A percentile compares a stretch with the other conserved stretches of the same genome.
Evolutionary conservation across 1,140 invertebrate genomes (phyloP).

Genomic region (Philotrypesis tridentata): DNA sequence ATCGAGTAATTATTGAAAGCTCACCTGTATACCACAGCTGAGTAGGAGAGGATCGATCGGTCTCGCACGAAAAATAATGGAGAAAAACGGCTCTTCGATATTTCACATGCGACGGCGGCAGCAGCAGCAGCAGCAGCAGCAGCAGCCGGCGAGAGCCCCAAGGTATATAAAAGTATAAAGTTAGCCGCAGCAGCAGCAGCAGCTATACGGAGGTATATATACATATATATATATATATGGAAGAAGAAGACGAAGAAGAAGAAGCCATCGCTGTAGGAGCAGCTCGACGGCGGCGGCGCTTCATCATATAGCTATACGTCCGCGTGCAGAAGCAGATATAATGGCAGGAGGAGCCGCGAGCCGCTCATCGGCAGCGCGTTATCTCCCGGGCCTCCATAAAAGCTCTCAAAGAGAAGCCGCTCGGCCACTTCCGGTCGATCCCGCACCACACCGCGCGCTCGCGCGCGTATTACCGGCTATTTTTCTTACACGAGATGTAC

Average conservation of each 20-base stretch:
- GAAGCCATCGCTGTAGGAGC: background rate
- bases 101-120: background rate
- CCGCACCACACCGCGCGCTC: constrained; percentile 20
- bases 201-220: too few species aligned
- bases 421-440: constrained; percentile 61
- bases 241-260: background rate
- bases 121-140: background rate
- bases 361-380: constrained; percentile 17
- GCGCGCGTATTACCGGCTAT: constrained; percentile 35
- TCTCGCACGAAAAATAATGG: too few species aligned
- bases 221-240: too few species aligned
- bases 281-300: constrained; percentile 1
- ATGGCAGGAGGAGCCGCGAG: background rate
- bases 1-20: too few species aligned
- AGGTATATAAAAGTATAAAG: too few species aligned
- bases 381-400: constrained; percentile 33
- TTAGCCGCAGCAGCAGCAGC: too few species aligned
- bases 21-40: too few species aligned
- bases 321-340: background rate
- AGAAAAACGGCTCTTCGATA: too few species aligned
- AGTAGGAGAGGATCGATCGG: too few species aligned
- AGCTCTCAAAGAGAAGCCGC: constrained; percentile 57
- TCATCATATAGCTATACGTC: too few species aligned
- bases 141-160: background rate
- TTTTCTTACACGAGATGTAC: constrained; percentile 45